Conservation (phyloP, 2,113 vertebrate genomes). For the Bolborhynchus lineola region DNA sequence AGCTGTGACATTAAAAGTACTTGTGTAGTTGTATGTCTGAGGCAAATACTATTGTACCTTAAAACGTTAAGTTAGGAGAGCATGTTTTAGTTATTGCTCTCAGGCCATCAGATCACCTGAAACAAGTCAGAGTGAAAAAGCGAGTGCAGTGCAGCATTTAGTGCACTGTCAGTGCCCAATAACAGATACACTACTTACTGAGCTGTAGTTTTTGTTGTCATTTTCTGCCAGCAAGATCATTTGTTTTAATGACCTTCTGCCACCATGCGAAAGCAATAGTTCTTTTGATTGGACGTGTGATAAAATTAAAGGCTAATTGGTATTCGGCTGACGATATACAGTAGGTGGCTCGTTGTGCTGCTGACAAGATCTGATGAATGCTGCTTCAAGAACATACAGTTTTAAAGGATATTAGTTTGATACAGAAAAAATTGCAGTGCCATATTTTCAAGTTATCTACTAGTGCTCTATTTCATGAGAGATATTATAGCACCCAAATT, state of each 20-base stretch:
- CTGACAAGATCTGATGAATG: conserved; percentile 61
- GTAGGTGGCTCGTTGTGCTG: conserved; percentile 34
- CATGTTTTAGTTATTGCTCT: not conserved
- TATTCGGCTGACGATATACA: conserved; percentile 53
- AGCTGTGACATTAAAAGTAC: not conserved
- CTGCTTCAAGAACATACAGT: not conserved
- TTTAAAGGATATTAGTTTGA: conserved; percentile 52
- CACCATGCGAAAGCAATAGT: conserved; percentile 51
- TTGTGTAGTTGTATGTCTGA: not conserved
- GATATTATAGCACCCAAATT: not conserved
- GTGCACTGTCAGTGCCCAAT: not conserved
- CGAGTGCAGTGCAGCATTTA: not conserved
- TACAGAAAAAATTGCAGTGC: not conserved
- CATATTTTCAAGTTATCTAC: conserved; percentile 20
- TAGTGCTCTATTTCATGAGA: conserved; percentile 17
- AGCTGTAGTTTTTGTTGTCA: conserved; percentile 51
- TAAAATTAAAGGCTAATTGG: conserved; percentile 65
- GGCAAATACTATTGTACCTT: not conserved
- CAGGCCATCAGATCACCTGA: not conserved
- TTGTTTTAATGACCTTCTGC: conserved; percentile 68
- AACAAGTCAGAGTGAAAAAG: conserved; percentile 4
- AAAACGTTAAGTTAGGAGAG: not conserved
- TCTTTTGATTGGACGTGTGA: conserved; percentile 35
- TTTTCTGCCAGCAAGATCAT: conserved; percentile 41
- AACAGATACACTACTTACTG: conserved; percentile 17